Evolutionary conservation across 2,888 invertebrate species (phyloP).

Genomic region (Heteromurus nitidus): DNA sequence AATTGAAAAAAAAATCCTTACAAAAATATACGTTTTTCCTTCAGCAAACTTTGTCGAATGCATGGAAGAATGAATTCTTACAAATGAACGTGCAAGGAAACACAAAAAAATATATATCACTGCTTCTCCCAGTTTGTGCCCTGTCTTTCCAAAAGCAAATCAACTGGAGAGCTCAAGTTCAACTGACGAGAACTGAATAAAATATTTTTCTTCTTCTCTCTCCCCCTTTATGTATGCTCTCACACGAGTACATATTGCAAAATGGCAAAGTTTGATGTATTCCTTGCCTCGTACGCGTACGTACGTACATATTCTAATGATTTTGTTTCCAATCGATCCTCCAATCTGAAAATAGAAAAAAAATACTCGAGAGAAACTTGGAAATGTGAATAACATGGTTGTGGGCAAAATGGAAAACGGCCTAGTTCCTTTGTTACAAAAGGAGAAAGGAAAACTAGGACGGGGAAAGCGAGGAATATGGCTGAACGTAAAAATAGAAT

Average conservation of each 20-base stretch:
- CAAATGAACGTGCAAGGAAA: background rate
- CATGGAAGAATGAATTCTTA: constrained; percentile 9
- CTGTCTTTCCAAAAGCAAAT: constrained; percentile 24
- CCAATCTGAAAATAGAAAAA: too few species aligned
- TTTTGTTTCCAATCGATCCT: background rate
- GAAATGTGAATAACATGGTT: too few species aligned
- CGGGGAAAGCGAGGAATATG: too few species aligned
- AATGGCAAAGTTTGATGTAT: background rate
- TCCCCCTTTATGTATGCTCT: too few species aligned
- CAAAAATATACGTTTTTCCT: background rate
- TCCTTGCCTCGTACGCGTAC: background rate
- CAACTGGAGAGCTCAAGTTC: constrained; percentile 43
- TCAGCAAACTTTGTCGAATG: too few species aligned
- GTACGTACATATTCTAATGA: constrained; percentile 19
- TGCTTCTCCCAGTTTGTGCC: background rate
- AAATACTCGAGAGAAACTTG: too few species aligned
- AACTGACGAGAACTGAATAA: constrained; percentile 40
- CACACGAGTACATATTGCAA: background rate
- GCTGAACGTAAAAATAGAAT: background rate
- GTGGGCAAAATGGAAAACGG: constrained; percentile 12
- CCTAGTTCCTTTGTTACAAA: constrained; percentile 10
- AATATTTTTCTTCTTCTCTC: too few species aligned
- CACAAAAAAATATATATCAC: background rate
- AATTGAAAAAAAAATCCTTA: constrained; percentile 18
- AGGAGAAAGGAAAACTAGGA: too few species aligned